A percentile compares a stretch with the other conserved stretches of the same genome.
Evolutionary conservation across 2,113 vertebrate genomes (phyloP).

Genomic region (Lanius ludovicianus): DNA sequence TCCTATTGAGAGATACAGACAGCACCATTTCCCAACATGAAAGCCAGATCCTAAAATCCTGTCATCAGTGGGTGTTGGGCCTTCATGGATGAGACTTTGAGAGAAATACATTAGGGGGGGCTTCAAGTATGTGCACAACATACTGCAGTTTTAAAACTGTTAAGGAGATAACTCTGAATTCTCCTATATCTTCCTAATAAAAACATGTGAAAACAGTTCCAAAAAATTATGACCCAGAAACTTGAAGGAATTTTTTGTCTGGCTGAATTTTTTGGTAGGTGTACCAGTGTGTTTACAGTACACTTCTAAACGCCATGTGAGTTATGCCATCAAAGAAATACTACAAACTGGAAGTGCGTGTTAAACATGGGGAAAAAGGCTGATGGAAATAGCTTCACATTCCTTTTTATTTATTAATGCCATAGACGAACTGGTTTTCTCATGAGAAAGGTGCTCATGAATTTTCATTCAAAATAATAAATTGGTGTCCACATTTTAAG

Average conservation of each 20-base stretch:
- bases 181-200: background rate
- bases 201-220: background rate
- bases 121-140: background rate
- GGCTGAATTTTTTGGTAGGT: background rate
- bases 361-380: slow-evolving; percentile 49
- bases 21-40: background rate
- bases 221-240: background rate
- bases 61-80: background rate
- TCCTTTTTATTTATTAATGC: slow-evolving; percentile 78
- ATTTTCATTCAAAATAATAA: slow-evolving; percentile 81
- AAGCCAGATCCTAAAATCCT: background rate
- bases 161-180: slow-evolving; percentile 4
- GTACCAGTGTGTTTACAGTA: background rate
- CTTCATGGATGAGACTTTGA: background rate
- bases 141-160: background rate
- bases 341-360: background rate
- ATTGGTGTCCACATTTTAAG: slow-evolving; percentile 77
- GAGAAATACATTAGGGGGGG: background rate
- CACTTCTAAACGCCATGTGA: slow-evolving; percentile 27
- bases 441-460: slow-evolving; percentile 74
- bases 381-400: slow-evolving; percentile 62
- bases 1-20: background rate
- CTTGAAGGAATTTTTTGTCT: background rate
- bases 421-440: slow-evolving; percentile 70
- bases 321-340: slow-evolving; percentile 16